These are phyloP conservation scores for Dorcus hopei DNA, from an alignment of 2,888 invertebrate genomes.

Conservation along the genomic window DNA sequence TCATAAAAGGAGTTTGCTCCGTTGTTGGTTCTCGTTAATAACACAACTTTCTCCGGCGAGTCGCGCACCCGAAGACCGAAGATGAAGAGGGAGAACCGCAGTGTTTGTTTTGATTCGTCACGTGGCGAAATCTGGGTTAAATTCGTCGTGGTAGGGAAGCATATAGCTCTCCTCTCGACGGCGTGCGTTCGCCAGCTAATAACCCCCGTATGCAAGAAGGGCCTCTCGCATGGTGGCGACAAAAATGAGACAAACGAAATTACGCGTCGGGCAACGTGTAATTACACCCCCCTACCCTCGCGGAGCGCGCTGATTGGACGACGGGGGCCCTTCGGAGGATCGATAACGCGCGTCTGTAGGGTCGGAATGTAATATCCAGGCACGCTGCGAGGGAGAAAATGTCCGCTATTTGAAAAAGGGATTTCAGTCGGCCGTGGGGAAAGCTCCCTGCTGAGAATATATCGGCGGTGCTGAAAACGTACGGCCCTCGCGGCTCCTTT, in stretches of 20 bases:
- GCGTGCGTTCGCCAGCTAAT: not conserved
- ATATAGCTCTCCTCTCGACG: slow-evolving; percentile 2
- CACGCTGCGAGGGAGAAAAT: slow-evolving; percentile 28
- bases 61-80: not conserved
- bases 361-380: slow-evolving; percentile 33
- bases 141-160: slow-evolving; percentile 5
- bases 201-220: not conserved
- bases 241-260: slow-evolving; percentile 16
- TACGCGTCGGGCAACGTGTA: slow-evolving; percentile 14
- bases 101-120: slow-evolving; percentile 18
- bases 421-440: slow-evolving; percentile 31
- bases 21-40: not conserved
- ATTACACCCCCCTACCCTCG: slow-evolving; percentile 15
- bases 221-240: not conserved
- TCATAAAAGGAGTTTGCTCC: no score
- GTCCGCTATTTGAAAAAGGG: slow-evolving; percentile 34
- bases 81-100: not conserved
- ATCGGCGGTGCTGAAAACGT: slow-evolving; percentile 32
- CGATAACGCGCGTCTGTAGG: slow-evolving; percentile 35
- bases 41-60: not conserved
- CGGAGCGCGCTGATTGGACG: slow-evolving; percentile 30
- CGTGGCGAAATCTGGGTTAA: slow-evolving; percentile 14
- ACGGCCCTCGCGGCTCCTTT: slow-evolving; percentile 5
- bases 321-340: slow-evolving; percentile 32
- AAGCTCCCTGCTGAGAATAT: slow-evolving; percentile 30